Base-by-base conservation (phyloP, 2,888 invertebrate genomes). In the Ischnus inquisitorius region DNA sequence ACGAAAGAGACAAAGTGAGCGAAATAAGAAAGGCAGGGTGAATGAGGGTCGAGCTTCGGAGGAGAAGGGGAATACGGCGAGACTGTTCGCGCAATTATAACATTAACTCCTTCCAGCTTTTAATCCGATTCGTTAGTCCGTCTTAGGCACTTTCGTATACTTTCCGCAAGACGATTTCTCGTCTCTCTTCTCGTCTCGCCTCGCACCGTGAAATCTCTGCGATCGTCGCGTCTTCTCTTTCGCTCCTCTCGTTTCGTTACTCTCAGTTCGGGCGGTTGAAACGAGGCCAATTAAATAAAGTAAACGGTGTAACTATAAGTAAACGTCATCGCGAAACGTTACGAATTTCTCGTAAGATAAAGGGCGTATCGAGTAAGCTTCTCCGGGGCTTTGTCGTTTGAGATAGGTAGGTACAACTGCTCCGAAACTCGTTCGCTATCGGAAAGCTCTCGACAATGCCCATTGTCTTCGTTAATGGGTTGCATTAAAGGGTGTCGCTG, bases 201-300 rank as follows among this genome's bases (percentile, higher is more conserved):
- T 28, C 34, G 19, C 41, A 71, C 39, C 48, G 69, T 39, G 25
- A 22, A 76, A 84, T 72, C 69, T 79, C 28, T 14, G 14, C 22
- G 25, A 34, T 28, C 46, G 34, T 3, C 10, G 22, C 41, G 14
- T 39, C n/a, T n/a, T n/a, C n/a, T n/a, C n/a, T n/a, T n/a, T 28
- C 71, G 14, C 71, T 12, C 25, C 43, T 16, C 76, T 28, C 60
- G 39, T 25, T 57, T 48, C 22, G 48, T 51, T 74, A 57, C 76
- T 72, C 74, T 46, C 78, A 57, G 57, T 65, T 43, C 57, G 65
- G 54, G 54, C 14, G 43, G 43, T 8, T 46, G 76, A 82, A 83
- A 88, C 85, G 83, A 83, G 81, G 84, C 82, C 80, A 86, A 88
- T 88, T 87, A 86, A 87, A 85, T 86, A 85, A 86, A 87, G 85